A percentile compares a stretch with the other conserved stretches of the same genome.
Evolutionary conservation across 2,797 vertebrate genomes (phyloP).

Genomic region (Chromobotia macracanthus): DNA sequence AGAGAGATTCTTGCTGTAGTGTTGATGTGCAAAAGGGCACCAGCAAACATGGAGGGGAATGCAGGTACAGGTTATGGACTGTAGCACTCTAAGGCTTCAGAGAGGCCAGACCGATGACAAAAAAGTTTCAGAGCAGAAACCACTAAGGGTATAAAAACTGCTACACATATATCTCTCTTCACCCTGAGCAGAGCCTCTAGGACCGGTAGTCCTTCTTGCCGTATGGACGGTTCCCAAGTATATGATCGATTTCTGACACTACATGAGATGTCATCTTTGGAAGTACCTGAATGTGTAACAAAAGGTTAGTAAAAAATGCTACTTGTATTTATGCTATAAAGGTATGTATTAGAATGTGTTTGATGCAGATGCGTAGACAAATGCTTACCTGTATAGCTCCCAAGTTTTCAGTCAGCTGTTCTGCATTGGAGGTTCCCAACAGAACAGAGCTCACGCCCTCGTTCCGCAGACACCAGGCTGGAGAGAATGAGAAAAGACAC

Average conservation of each 20-base stretch:
- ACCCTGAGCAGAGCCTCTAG: constrained; percentile 70
- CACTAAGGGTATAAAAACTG: constrained; percentile 16
- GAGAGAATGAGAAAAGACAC: constrained; percentile 13
- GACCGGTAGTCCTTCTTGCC: constrained; percentile 98
- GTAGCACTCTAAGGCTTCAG: constrained; percentile 38
- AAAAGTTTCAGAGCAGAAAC: constrained; percentile 33
- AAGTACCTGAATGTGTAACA: constrained; percentile 82
- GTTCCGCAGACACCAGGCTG: constrained; percentile 97
- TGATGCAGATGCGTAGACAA: background rate
- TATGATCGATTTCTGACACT: constrained; percentile 94
- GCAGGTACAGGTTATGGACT: constrained; percentile 11
- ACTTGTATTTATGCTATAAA: background rate
- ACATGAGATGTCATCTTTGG: constrained; percentile 98
- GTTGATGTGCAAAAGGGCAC: constrained; percentile 30
- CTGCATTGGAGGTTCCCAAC: constrained; percentile 92
- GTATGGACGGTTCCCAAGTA: constrained; percentile 94
- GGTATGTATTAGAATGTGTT: background rate
- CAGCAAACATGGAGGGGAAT: constrained; percentile 26
- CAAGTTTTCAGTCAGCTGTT: constrained; percentile 96
- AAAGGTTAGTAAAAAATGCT: background rate
- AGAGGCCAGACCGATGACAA: constrained; percentile 40
- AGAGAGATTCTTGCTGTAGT: constrained; percentile 24
- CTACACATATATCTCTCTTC: constrained; percentile 18
- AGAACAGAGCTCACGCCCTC: constrained; percentile 98
- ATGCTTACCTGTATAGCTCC: constrained; percentile 93